Evolutionary conservation across 1,140 invertebrate genomes (phyloP).

Genomic region (Drosophila lacteicornis): DNA sequence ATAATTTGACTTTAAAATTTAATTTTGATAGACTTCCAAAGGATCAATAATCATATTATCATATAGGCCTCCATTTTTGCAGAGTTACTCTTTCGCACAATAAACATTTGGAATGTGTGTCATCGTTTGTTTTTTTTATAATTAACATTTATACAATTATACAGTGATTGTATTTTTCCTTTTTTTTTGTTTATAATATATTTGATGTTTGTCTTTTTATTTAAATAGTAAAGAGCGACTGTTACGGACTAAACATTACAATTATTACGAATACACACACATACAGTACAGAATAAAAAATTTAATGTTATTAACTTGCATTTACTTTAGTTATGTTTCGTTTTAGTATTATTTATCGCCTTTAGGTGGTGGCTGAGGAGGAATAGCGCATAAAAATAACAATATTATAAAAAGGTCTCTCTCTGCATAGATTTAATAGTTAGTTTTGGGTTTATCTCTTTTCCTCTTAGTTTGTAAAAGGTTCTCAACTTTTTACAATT

Average conservation of each 20-base stretch:
- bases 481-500: conserved; percentile 74
- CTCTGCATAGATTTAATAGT: conserved; percentile 54
- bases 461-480: conserved; percentile 53
- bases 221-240: conserved; percentile 73
- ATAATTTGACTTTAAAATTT: conserved; percentile 70
- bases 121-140: conserved; percentile 38
- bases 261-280: conserved; percentile 70
- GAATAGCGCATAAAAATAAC: conserved; percentile 80
- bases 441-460: conserved; percentile 15
- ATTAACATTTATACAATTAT: conserved; percentile 77
- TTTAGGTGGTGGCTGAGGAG: conserved; percentile 40
- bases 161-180: conserved; percentile 64
- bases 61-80: conserved; percentile 37
- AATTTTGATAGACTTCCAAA: conserved; percentile 66
- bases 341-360: conserved; percentile 4
- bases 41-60: conserved; percentile 54
- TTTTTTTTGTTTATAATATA: conserved; percentile 29
- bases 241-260: conserved; percentile 74
- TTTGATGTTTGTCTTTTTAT: conserved; percentile 62
- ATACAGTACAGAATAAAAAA: conserved; percentile 72
- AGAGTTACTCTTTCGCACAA: conserved; percentile 48
- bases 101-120: conserved; percentile 79
- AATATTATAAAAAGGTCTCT: conserved; percentile 73
- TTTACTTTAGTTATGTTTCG: conserved; percentile 31
- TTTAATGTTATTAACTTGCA: conserved; percentile 59